A percentile compares a stretch with the other conserved stretches of the same genome.
Conservation (phyloP, 2,888 invertebrate genomes). For the Melanargia galathea region DNA sequence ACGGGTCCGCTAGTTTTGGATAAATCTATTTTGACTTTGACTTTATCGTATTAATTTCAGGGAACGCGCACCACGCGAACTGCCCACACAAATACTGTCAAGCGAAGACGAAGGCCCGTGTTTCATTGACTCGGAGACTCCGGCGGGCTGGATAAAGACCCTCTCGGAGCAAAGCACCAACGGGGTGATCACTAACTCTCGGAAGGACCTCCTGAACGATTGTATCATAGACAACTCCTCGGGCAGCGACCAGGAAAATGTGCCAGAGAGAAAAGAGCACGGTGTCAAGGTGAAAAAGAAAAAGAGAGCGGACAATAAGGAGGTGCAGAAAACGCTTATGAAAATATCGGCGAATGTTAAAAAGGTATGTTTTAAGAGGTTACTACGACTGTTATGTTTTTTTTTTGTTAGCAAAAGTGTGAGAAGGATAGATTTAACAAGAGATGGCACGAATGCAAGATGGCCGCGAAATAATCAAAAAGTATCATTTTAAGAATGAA, state of each 20-base stretch:
- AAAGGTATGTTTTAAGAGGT: conserved; percentile 63
- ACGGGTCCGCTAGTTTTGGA: too few species aligned
- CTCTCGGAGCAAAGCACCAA: conserved; percentile 67
- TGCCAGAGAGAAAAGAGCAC: conserved; percentile 44
- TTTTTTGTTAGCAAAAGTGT: too few species aligned
- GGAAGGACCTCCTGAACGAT: conserved; percentile 77
- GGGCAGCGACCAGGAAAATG: conserved; percentile 52
- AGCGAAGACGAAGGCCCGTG: conserved; percentile 78
- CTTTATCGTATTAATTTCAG: conserved; percentile 50
- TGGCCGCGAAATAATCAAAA: too few species aligned
- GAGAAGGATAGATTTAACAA: too few species aligned
- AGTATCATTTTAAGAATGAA: too few species aligned
- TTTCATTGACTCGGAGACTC: conserved; percentile 74
- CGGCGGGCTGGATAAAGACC: conserved; percentile 71
- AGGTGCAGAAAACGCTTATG: conserved; percentile 27
- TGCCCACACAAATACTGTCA: conserved; percentile 74
- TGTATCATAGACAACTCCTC: conserved; percentile 68
- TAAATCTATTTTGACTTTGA: too few species aligned
- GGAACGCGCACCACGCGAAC: conserved; percentile 79
- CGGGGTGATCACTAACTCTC: conserved; percentile 69
- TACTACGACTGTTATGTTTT: too few species aligned
- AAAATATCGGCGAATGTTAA: conserved; percentile 61
- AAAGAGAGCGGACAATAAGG: conserved; percentile 53
- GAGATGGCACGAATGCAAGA: too few species aligned
- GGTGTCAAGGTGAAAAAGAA: conserved; percentile 54